phyloP scores from a whole-genome alignment of 1,140 invertebrate species.

The Thaumetopoea pityocampa region DNA sequence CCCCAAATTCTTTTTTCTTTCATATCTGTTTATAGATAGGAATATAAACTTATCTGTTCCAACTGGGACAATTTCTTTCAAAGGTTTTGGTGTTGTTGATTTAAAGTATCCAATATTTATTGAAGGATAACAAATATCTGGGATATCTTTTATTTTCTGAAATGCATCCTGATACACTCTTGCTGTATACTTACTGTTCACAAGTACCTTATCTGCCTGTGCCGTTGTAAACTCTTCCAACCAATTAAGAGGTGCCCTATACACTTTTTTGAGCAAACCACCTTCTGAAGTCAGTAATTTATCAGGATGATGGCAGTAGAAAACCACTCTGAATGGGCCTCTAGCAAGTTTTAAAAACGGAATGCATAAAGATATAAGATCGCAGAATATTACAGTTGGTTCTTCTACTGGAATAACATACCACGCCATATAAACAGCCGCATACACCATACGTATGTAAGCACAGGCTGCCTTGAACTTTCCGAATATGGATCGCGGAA shows the following conservation, averaged over 20 bases:
- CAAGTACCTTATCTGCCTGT: conserved; percentile 91
- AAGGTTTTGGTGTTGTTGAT: conserved; percentile 68
- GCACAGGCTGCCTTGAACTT: conserved; percentile 93
- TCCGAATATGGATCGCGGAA: conserved; percentile 91
- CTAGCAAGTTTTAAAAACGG: conserved; percentile 85
- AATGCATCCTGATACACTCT: conserved; percentile 92
- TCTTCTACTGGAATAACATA: conserved; percentile 75
- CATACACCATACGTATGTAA: conserved; percentile 94
- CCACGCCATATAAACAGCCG: conserved; percentile 80
- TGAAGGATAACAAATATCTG: conserved; percentile 95
- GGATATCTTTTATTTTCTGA: conserved; percentile 78
- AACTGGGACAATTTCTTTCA: conserved; percentile 70
- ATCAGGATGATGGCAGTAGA: conserved; percentile 99
- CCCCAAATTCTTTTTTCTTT: conserved; percentile 95
- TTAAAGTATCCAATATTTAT: conserved; percentile 90
- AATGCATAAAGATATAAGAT: conserved; percentile 92
- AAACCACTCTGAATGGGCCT: conserved; percentile 83
- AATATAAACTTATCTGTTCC: conserved; percentile 81
- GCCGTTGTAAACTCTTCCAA: conserved; percentile 93
- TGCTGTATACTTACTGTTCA: conserved; percentile 96
- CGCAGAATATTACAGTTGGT: conserved; percentile 93
- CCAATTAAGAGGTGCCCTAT: conserved; percentile 93
- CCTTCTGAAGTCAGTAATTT: conserved; percentile 86
- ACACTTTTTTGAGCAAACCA: conserved; percentile 84
- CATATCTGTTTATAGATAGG: conserved; percentile 97